Conservation (phyloP, 2,888 invertebrate genomes). For the Hyles lineata region DNA sequence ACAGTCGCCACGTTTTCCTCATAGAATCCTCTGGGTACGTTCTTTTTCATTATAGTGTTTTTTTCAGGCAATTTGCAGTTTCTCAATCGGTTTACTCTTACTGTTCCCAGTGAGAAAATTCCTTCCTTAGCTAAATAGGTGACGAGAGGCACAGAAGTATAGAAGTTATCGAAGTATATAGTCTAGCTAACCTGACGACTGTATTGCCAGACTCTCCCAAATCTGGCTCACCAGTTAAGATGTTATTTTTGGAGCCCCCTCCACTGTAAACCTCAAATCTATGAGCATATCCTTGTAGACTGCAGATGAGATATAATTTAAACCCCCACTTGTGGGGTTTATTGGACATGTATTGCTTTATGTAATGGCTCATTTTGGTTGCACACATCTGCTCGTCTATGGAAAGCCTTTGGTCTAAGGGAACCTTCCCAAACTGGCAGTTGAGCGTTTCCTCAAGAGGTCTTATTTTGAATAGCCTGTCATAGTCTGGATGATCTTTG, state of each 20-base stretch:
- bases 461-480: constrained; percentile 47
- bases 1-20: constrained; percentile 49
- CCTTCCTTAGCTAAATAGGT: constrained; percentile 48
- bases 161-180: constrained; percentile 48
- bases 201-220: constrained; percentile 49
- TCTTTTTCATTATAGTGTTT: constrained; percentile 49
- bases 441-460: constrained; percentile 41
- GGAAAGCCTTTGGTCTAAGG: constrained; percentile 49
- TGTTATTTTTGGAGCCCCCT: constrained; percentile 44
- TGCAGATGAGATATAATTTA: constrained; percentile 49
- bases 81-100: constrained; percentile 46
- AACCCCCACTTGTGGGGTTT: constrained; percentile 55
- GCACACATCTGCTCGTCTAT: constrained; percentile 54
- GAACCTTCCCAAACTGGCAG: constrained; percentile 42
- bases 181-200: constrained; percentile 48
- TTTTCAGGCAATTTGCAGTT: constrained; percentile 51
- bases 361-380: constrained; percentile 49
- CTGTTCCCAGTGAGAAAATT: constrained; percentile 48
- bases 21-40: constrained; percentile 49
- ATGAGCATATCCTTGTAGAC: constrained; percentile 42
- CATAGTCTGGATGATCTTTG: constrained; percentile 45
- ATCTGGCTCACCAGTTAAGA: constrained; percentile 49
- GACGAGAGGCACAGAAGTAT: constrained; percentile 47
- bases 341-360: constrained; percentile 51
- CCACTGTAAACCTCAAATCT: constrained; percentile 49